Evolutionary conservation across 64 coral and sea anemone species (phyloP), one percentile per base, ranked within the genome.

Genomic region (Montipora foliosa): DNA sequence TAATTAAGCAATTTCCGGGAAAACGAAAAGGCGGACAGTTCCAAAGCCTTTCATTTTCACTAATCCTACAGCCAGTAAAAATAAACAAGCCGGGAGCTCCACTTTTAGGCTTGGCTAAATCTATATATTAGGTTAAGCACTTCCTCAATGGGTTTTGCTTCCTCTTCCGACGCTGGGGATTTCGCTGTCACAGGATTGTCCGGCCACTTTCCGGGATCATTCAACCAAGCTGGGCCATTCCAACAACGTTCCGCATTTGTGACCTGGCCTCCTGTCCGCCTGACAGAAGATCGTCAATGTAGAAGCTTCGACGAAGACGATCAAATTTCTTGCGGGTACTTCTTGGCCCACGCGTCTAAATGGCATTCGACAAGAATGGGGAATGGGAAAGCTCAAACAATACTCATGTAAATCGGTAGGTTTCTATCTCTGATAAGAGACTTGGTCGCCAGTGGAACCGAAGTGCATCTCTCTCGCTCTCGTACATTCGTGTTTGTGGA

Each of bases 251-350:
- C 25, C 13, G 52, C 12, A 60, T 69, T 77, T 20, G 53, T 68
- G 4, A 91, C 94, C 84, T 60, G 58, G 2, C 94, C 90, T 48
- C 94, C 46, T 79, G 75, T 44, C 60, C 87, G 67, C 92, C 84
- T 5, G 92, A 44, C 9, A 93, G 29, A 8, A 93, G 62, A 5
- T 93, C 62, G 58, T 88, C 92, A 4, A 93, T 75, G 46, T 93
- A 93, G 21, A 88, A 79, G 44, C 84, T 88, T 55, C 53, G 67
- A 13, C 77, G 53, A 2, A 93, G 15, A 3, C 72, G 75, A 0
- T 84, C 92, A 11, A 11, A 53, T 74, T 1, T 79, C 60, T 19
- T 86, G 80, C 5, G 81, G 73, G 71, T 68, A 64, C 53, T 78
- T 75, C 45, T 92, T 19, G 67, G 75, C 91, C 91, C 91, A 92